Evolutionary conservation across 2,113 vertebrate genomes (phyloP), one percentile per base, ranked within the genome.

Genomic region (Excalfactoria chinensis): DNA sequence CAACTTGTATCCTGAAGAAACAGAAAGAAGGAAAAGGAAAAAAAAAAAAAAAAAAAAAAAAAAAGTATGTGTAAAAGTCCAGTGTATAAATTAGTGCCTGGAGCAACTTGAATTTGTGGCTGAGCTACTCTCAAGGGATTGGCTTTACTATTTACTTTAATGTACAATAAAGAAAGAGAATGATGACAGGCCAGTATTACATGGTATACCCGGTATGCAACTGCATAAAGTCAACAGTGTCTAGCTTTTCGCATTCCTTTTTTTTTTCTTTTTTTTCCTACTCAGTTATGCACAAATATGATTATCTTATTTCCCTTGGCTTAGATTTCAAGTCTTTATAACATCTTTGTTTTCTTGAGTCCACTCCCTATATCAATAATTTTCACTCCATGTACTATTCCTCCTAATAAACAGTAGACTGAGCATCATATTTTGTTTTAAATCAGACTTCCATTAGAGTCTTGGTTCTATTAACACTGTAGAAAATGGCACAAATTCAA

Each of bases 61-160:
- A 88, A 72, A 78, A 20, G 6, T 77, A n/a, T 88, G 64, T 60
- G 63, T 94, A 76, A 95, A 95, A 95, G 95, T 46, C 60, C 86
- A 88, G 43, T 76, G 64, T 90, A 92, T 93, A 92, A 95, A 97
- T 92, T 80, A 93, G 34, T 95, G 94, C 91, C 95, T 90, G 55
- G 76, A 95, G 95, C 90, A 12, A 86, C 75, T 78, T 88, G 92
- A 95, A 84, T 96, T 95, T 95, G 91, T 95, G 90, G 67, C 89
- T 83, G 66, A 88, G 62, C 56, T 96, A 64, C 67, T 96, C 90
- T 72, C 67, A 70, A 67, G 94, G 6, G n/a, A 91, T 94, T 96
- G 93, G 40, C 74, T 96, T 94, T 92, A 51, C 93, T 97, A 95
- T 97, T 97, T 97, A 94, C 95, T 97, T 97, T 97, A 97, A 97